phyloP scores from a whole-genome alignment of 2,113 vertebrate species.

The Phyllostomus hastatus region DNA sequence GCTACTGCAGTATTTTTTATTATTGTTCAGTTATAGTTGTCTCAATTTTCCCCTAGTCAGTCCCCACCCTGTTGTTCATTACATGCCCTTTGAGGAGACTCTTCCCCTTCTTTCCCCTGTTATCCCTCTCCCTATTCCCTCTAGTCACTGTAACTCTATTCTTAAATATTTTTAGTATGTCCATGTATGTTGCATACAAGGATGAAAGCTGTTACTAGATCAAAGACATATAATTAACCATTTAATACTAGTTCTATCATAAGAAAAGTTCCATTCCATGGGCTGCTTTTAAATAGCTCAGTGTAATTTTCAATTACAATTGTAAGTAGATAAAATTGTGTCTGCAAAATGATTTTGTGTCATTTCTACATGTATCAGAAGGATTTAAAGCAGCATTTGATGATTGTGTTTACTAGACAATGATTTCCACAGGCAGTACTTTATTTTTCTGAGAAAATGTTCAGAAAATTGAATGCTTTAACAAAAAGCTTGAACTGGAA shows the following conservation, averaged over 20 bases:
- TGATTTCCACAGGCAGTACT: background rate
- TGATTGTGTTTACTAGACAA: background rate
- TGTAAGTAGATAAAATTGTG: background rate
- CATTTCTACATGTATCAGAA: background rate
- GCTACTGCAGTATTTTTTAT: too few relatives aligned
- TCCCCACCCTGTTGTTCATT: too few relatives aligned
- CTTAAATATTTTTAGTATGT: background rate
- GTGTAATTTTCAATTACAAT: background rate
- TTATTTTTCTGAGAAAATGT: background rate
- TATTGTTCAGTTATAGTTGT: too few relatives aligned
- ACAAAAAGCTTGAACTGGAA: background rate
- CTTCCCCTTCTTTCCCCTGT: too few relatives aligned
- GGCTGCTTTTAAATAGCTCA: background rate
- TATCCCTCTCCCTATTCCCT: too few relatives aligned
- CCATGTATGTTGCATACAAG: background rate
- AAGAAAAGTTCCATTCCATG: background rate
- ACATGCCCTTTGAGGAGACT: too few relatives aligned
- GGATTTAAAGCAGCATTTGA: background rate
- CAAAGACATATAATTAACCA: background rate
- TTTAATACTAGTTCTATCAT: slow-evolving; percentile 11
- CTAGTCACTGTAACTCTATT: background rate
- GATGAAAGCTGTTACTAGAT: background rate
- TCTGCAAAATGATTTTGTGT: background rate
- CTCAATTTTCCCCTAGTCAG: too few relatives aligned
- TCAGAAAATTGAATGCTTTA: background rate